Base-by-base conservation (phyloP, 2,797 vertebrate genomes). In the Ceyx erithaca region DNA sequence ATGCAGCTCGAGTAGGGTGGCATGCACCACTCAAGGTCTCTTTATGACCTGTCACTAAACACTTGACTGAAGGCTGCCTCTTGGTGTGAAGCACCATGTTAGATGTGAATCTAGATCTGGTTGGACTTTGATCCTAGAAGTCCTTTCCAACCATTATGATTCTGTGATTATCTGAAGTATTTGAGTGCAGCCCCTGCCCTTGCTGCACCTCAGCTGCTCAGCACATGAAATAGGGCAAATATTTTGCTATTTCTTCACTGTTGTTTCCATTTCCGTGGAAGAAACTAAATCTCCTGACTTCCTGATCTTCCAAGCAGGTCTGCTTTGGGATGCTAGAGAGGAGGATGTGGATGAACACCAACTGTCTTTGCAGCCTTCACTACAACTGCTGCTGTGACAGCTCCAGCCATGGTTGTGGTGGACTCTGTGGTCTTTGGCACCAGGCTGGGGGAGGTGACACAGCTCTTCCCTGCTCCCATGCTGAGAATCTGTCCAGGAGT, bases 381-480 rank as follows among this genome's bases (percentile, higher is more conserved):
- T n/a, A 6, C 0, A 0, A 46, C 28, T 12, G 23, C 58, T 57
- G 35, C 62, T 0, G 0, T 12, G 33, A 17, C 59, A 14, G 26
- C 52, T 51, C 43, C 2, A 5, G 30, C 0, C 0, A 5, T 4
- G 33, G 59, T 14, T 48, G 30, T 15, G 49, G 12, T 68, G 54
- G n/a, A 8, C 30, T 78, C 75, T 43, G 62, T 67, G 82, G 16
- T 28, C 46, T 85, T 76, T 83, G 80, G 37, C 55, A 41, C 33
- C 19, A 40, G 58, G 31, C 49, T 33, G 33, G 40, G 31, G 16
- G 33, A 67, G 51, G 37, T 45, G 37, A 16, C 46, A 12, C 17
- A 78, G 22, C 55, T 77, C 28, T 62, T 63, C 15, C 79, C 40
- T 33, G 26, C 26, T 88, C 17, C 37, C 0, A 0, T 63, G 35